Base-by-base conservation (phyloP, 2,888 invertebrate species). In the Muscina levida region DNA sequence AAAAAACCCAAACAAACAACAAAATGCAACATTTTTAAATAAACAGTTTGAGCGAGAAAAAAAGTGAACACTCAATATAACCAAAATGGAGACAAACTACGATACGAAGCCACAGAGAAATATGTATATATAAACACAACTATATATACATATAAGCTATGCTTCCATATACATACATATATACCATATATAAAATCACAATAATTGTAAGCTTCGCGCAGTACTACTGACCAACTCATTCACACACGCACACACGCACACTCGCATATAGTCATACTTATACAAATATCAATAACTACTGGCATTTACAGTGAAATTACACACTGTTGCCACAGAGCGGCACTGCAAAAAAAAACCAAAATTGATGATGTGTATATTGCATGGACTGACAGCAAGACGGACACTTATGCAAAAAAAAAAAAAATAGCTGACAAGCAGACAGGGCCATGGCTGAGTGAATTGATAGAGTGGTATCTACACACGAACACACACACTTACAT, bases 291-390 rank as follows among this genome's bases (percentile, higher is more conserved):
- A 42, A 53, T 62, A 68, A 68, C 51, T 44, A 15, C 22, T 42
- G 22, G 22, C 62, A n/a, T 62, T 62, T 62, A 62, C 37, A 37
- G 42, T 22, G 42, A 42, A 22, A 37, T 31, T 31, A 57, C 24
- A 56, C 46, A 46, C 48, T 37, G 15, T 46, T 66, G 48, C 26
- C 19, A 68, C 22, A 37, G 66, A 39, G 31, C n/a, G n/a, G n/a
- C n/a, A n/a, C n/a, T n/a, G n/a, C n/a, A n/a, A n/a, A n/a, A n/a
- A 31, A 79, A 76, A 62, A 70, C 77, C 73, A 72, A 77, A 81
- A 72, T 74, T 81, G 77, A 77, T 81, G 67, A 76, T 68, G 81
- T 77, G 77, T 74, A 59, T 72, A 77, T 74, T 77, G 81, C 37
- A 31, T 26, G 46, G 66, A 62, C 24, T 77, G 81, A 77, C 74